Base-by-base conservation (phyloP, 2,888 invertebrate species). In the Cotesia congregata region DNA sequence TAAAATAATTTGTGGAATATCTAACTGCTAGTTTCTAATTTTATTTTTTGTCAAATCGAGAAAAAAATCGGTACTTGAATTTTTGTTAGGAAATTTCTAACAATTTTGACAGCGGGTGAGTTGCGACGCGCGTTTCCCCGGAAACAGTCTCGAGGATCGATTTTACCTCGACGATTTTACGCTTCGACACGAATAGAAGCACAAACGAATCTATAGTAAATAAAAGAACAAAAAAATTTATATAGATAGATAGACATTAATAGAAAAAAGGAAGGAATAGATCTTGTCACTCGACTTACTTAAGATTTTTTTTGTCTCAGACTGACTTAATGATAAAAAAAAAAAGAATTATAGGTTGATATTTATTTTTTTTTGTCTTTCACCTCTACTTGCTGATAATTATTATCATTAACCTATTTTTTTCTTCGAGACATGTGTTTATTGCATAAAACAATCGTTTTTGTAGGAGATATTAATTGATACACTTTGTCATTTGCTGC, bases 81-180 rank as follows among this genome's bases (percentile, higher is more conserved):
- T 50, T 9, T 7, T 6, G 69, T 12, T 41, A 50, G 7, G 69
- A 68, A 70, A 30, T 64, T 75, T 68, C 64, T 74, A 76, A 79
- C 77, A 78, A 80, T 79, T 79, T 67, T 38, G 76, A 74, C 72
- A 79, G 61, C 75, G 74, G 75, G 78, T 77, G 78, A 80, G 75
- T 69, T 75, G 76, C 67, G 62, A 41, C 60, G 69, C 67, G 74
- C 74, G 72, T 79, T 78, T 67, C 79, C 75, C 79, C 73, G 79
- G 79, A 77, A 79, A 79, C 73, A 67, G 65, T 75, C 67, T 69
- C 50, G 68, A 74, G 76, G 65, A 79, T 79, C 71, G 61, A 75
- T 75, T 65, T 75, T 40, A 40, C 50, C 6, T 60, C 68, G 39
- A 12, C 67, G 60, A 71, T 75, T 75, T 67, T 65, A 71, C 71